Conservation (phyloP, 2,797 vertebrate genomes). For the Lateolabrax maculatus region DNA sequence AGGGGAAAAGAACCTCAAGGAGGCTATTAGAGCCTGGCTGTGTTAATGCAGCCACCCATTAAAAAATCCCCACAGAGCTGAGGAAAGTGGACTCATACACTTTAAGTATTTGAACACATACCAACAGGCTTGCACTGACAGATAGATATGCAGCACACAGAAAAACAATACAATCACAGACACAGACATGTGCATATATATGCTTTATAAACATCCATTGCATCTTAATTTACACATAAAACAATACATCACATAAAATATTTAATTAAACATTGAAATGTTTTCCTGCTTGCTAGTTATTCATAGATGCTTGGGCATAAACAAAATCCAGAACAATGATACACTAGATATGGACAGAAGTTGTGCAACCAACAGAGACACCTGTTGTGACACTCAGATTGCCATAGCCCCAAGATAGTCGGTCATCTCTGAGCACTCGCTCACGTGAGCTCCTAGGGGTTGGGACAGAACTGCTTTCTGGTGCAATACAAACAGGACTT, state of each 20-base stretch:
- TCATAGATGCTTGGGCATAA: neutral
- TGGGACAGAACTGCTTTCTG: conserved; percentile 67
- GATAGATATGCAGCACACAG: conserved; percentile 26
- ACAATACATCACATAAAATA: neutral
- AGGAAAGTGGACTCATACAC: conserved; percentile 56
- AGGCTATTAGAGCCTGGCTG: conserved; percentile 71
- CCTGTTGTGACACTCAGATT: conserved; percentile 76
- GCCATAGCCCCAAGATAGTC: conserved; percentile 73
- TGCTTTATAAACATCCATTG: conserved; percentile 7
- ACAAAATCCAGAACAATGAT: conserved; percentile 53
- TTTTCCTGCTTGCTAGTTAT: neutral
- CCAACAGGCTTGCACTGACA: conserved; percentile 17
- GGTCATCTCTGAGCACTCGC: conserved; percentile 49
- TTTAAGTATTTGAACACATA: conserved; percentile 48
- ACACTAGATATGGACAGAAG: conserved; percentile 14
- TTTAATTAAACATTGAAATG: neutral
- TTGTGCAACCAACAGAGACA: conserved; percentile 64
- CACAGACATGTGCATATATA: neutral
- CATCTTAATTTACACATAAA: neutral
- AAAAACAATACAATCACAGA: conserved; percentile 10
- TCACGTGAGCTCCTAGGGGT: conserved; percentile 68
- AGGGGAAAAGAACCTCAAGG: conserved; percentile 51
- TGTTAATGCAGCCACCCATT: conserved; percentile 76
- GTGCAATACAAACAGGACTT: conserved; percentile 81
- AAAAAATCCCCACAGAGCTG: conserved; percentile 67